Conservation (phyloP, 2,888 invertebrate species). For the Hybos culiciformis region DNA sequence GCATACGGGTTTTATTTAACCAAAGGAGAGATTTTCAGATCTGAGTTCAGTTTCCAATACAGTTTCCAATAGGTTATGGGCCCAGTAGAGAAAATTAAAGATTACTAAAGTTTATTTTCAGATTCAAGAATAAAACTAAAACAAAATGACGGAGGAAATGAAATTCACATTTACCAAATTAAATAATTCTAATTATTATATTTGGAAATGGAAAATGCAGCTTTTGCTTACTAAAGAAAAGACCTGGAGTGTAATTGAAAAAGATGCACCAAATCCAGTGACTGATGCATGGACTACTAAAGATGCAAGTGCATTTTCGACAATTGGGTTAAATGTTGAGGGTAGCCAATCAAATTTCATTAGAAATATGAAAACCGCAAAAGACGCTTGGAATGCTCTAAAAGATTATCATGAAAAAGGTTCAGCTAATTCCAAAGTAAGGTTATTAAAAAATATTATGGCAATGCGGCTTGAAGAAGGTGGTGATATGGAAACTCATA, state of each 20-base stretch:
- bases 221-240: conserved; percentile 7
- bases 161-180: conserved; percentile 3
- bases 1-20: too few relatives aligned
- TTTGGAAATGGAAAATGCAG: conserved; percentile 10
- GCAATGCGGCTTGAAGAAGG: background rate
- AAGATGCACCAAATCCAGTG: background rate
- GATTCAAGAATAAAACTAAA: background rate
- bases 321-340: background rate
- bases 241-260: conserved; percentile 2
- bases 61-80: conserved; percentile 2
- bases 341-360: background rate
- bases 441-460: background rate
- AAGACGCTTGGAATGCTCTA: background rate
- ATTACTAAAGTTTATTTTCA: background rate
- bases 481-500: background rate
- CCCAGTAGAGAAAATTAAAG: background rate
- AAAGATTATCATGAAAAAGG: too few relatives aligned
- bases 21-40: too few relatives aligned
- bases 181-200: conserved; percentile 6
- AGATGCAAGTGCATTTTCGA: background rate
- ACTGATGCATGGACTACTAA: background rate
- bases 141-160: background rate
- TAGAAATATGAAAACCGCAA: background rate
- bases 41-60: too few relatives aligned
- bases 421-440: too few relatives aligned